A percentile compares a stretch with the other conserved stretches of the same genome.
Evolutionary conservation across 53 echinoderm and acorn worm genomes (phyloP).

Genomic region (Astropecten irregularis): DNA sequence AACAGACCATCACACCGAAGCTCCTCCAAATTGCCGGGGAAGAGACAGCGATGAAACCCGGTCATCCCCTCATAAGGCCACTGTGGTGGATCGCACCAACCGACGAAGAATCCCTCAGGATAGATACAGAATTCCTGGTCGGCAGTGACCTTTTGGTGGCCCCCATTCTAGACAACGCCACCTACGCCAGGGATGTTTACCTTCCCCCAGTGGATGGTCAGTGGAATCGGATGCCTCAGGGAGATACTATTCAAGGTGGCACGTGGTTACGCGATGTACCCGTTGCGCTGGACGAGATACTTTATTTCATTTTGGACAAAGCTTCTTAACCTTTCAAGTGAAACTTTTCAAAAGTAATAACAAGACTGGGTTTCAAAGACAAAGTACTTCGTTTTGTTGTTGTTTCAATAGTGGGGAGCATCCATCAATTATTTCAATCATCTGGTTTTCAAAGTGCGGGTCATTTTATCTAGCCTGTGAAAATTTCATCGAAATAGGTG

Average conservation of each 20-base stretch:
- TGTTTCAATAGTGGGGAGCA: too few species aligned
- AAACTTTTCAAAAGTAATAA: neutral
- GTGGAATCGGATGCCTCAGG: conserved; percentile 64
- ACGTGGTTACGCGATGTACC: conserved; percentile 63
- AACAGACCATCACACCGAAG: conserved; percentile 74
- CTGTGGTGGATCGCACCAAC: conserved; percentile 92
- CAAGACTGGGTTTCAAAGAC: neutral
- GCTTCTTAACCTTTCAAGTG: too few species aligned
- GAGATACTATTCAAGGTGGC: conserved; percentile 45
- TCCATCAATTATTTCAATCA: too few species aligned
- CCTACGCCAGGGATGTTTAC: conserved; percentile 75
- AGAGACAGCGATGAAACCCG: conserved; percentile 60
- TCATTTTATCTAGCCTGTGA: too few species aligned
- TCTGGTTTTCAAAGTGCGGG: too few species aligned
- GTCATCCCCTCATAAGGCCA: conserved; percentile 80
- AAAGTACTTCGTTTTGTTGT: too few species aligned
- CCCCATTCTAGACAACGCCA: conserved; percentile 72
- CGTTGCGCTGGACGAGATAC: conserved; percentile 74
- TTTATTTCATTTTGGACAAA: conserved; percentile 55
- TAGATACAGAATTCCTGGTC: conserved; percentile 83
- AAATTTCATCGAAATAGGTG: too few species aligned
- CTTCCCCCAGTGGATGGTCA: conserved; percentile 58
- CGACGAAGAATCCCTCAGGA: conserved; percentile 62
- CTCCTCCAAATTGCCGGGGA: conserved; percentile 63
- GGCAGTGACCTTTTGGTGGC: conserved; percentile 88